phyloP scores from a whole-genome alignment of 2,113 vertebrate species.

The Peromyscus maniculatus region DNA sequence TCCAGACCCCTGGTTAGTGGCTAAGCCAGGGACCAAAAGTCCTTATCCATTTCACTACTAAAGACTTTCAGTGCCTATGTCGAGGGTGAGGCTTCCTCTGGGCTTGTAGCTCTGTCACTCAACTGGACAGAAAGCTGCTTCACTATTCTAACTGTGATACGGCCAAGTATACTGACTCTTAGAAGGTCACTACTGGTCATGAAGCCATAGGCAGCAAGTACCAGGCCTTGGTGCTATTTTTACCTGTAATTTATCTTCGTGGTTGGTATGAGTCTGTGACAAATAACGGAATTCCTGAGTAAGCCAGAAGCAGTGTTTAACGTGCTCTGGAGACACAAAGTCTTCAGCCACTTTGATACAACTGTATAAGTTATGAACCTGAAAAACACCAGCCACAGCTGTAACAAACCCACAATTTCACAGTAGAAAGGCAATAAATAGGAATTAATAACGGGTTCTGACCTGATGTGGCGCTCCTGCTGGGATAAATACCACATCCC shows the following conservation, averaged over 20 bases:
- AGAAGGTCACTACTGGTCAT: neutral
- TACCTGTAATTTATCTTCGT: conserved; percentile 92
- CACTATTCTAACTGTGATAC: neutral
- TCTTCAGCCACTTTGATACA: conserved; percentile 93
- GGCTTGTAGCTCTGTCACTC: neutral
- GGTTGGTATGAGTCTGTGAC: conserved; percentile 91
- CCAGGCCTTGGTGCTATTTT: conserved; percentile 20
- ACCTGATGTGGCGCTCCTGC: conserved; percentile 92
- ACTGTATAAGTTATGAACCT: conserved; percentile 93
- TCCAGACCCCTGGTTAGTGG: neutral
- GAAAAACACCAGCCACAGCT: conserved; percentile 73
- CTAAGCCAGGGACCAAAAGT: neutral
- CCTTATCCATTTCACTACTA: neutral
- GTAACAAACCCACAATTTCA: rapidly evolving
- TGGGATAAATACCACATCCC: conserved; percentile 92
- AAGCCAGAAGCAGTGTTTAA: conserved; percentile 92
- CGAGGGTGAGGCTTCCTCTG: neutral
- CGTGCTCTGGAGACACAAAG: conserved; percentile 92
- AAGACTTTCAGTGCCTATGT: neutral
- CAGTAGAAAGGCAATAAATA: neutral
- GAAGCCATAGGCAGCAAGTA: neutral
- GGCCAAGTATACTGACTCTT: neutral
- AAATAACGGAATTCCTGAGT: conserved; percentile 92
- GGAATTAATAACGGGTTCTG: conserved; percentile 44
- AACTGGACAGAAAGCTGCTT: neutral